Evolutionary conservation across 2,113 vertebrate species (phyloP).

Genomic region (Amblyornis subalaris): DNA sequence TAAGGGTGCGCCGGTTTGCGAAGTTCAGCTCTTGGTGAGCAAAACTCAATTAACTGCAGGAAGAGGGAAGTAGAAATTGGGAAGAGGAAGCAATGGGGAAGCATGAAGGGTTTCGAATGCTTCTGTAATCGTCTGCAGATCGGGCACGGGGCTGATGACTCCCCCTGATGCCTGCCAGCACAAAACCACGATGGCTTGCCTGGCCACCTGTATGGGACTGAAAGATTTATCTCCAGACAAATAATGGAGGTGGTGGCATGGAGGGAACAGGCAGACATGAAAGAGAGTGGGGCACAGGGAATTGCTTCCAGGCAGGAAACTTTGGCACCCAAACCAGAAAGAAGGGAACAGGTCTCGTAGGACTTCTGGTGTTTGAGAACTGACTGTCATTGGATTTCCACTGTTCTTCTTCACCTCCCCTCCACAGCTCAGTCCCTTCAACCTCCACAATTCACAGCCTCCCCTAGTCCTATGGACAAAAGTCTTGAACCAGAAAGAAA

Average conservation of each 20-base stretch:
- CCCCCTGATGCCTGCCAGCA: background rate
- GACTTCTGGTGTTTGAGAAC: background rate
- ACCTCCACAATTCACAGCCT: accelerated
- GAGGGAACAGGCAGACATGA: background rate
- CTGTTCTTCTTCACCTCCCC: background rate
- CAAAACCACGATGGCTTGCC: background rate
- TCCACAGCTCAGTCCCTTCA: background rate
- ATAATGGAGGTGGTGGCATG: background rate
- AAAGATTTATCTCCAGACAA: background rate
- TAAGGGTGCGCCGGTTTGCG: background rate
- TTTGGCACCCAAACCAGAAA: background rate
- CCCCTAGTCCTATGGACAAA: background rate
- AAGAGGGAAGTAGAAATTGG: background rate
- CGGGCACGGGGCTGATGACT: background rate
- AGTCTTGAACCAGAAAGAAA: background rate
- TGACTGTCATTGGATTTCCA: accelerated
- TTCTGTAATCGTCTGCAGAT: background rate
- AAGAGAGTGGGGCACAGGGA: background rate
- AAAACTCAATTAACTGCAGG: background rate
- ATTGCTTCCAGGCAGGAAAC: background rate
- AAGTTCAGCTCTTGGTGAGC: background rate
- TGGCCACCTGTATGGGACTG: background rate
- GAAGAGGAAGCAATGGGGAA: background rate
- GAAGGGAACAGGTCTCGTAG: background rate
- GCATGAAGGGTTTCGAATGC: background rate